Evolutionary conservation across 2,888 invertebrate species (phyloP).

Genomic region (Caenorhabditis japonica): DNA sequence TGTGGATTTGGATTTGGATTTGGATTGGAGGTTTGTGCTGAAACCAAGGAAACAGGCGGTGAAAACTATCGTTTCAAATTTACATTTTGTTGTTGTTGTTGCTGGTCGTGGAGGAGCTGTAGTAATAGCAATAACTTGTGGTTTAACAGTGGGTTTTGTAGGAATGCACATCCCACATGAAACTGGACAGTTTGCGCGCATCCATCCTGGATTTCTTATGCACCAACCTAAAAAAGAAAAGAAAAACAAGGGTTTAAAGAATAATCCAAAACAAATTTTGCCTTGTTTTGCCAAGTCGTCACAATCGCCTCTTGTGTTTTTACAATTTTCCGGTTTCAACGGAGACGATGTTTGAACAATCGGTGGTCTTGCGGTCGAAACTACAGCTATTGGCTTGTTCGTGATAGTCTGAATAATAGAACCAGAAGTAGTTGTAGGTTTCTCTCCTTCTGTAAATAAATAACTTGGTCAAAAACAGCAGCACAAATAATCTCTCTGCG

Average conservation of each 20-base stretch:
- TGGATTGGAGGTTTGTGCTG: slow-evolving; percentile 49
- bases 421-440: slow-evolving; percentile 41
- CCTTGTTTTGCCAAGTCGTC: slow-evolving; percentile 71
- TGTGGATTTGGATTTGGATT: slow-evolving; percentile 24
- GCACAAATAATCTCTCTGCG: too few species aligned
- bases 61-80: too few species aligned
- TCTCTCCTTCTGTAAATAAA: slow-evolving; percentile 41
- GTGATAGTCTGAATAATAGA: slow-evolving; percentile 29
- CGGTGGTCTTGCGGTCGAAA: slow-evolving; percentile 38
- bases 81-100: slow-evolving; percentile 18
- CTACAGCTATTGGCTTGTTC: slow-evolving; percentile 16
- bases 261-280: too few species aligned
- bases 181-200: slow-evolving; percentile 72
- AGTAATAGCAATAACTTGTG: slow-evolving; percentile 7
- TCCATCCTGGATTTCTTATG: slow-evolving; percentile 74
- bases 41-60: slow-evolving; percentile 30
- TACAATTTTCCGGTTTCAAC: slow-evolving; percentile 61
- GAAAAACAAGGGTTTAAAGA: too few species aligned
- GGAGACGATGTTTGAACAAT: slow-evolving; percentile 45
- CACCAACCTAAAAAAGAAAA: slow-evolving; percentile 75
- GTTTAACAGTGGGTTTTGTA: slow-evolving; percentile 21
- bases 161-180: slow-evolving; percentile 70
- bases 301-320: slow-evolving; percentile 73
- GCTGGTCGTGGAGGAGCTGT: not conserved
- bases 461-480: not conserved